These are phyloP conservation scores for Barbus barbus DNA, from an alignment of 2,113 vertebrate species.

Conservation along the genomic window DNA sequence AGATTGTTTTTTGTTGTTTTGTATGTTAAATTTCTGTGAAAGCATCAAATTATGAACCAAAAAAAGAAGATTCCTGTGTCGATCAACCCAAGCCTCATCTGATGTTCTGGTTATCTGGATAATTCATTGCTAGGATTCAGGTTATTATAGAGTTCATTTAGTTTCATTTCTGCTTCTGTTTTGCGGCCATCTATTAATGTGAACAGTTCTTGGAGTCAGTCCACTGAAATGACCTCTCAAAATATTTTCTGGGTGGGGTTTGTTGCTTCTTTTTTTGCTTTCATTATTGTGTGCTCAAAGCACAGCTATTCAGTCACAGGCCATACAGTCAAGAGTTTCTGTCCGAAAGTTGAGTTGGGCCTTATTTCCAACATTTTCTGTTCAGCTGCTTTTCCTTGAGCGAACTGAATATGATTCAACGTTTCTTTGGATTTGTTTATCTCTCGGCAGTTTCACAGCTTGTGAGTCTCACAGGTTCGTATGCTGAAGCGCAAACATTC, in stretches of 20 bases:
- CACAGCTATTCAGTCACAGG: neutral
- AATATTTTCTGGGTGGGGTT: neutral
- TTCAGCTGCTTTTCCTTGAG: neutral
- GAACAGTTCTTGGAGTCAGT: neutral
- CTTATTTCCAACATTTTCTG: neutral
- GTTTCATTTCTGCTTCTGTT: neutral
- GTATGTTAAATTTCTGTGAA: neutral
- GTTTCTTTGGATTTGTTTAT: neutral
- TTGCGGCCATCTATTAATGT: neutral
- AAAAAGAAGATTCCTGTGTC: neutral
- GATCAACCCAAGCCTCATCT: neutral
- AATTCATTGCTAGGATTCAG: neutral
- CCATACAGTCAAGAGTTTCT: too few species aligned
- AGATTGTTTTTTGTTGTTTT: neutral
- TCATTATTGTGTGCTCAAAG: neutral
- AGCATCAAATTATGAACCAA: neutral
- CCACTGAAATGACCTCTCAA: neutral
- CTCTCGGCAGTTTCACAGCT: neutral
- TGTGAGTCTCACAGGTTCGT: neutral
- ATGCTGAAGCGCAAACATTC: neutral
- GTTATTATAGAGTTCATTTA: neutral
- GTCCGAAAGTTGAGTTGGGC: neutral
- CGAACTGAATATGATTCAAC: neutral
- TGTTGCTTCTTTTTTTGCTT: too few species aligned
- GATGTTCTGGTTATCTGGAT: neutral